A percentile compares a stretch with the other conserved stretches of the same genome.
These are phyloP conservation scores for Cydia amplana DNA, from an alignment of 1,140 invertebrate species.

Conservation along the genomic window DNA sequence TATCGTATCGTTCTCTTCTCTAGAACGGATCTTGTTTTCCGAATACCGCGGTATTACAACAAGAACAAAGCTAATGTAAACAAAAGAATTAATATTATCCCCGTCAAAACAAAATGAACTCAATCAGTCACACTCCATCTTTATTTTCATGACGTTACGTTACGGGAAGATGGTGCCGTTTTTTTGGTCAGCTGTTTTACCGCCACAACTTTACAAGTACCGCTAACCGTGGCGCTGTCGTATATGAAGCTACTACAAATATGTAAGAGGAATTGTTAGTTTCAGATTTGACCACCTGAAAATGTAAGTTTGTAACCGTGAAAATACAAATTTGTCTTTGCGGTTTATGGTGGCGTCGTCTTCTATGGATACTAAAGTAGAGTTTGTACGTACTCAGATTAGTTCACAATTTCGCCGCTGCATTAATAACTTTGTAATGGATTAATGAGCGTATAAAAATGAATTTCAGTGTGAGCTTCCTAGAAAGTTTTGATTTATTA, in stretches of 20 bases:
- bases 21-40: too few species aligned
- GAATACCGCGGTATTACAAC: too few species aligned
- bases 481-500: conserved; percentile 29
- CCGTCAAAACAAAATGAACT: conserved; percentile 15
- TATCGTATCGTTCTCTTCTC: too few species aligned
- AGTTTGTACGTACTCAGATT: neutral
- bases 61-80: neutral
- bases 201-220: neutral
- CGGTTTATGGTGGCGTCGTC: neutral
- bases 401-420: neutral
- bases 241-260: neutral
- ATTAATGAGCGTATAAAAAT: conserved; percentile 24
- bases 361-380: neutral
- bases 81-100: conserved; percentile 4
- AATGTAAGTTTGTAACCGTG: neutral
- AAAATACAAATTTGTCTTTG: neutral
- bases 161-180: conserved; percentile 22
- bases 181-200: conserved; percentile 29
- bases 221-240: neutral
- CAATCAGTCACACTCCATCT: conserved; percentile 24
- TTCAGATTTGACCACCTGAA: neutral
- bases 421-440: neutral
- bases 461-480: conserved; percentile 27
- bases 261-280: neutral
- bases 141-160: conserved; percentile 18